Base-by-base conservation (phyloP, 2,888 invertebrate genomes). In the Dryobotodes eremita region DNA sequence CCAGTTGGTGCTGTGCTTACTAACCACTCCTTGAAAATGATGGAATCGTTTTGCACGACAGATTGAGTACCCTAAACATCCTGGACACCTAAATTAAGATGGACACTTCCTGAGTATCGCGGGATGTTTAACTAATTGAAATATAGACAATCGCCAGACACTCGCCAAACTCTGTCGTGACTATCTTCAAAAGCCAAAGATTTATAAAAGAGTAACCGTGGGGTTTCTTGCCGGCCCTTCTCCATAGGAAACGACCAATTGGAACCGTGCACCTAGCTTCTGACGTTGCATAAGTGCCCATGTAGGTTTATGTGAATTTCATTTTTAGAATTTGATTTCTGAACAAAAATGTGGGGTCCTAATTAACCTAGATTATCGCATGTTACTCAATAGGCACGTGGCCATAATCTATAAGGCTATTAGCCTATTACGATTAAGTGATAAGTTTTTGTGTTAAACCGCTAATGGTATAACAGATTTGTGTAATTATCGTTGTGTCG, bases 391-490 rank as follows among this genome's bases (percentile, higher is more conserved):
- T 15, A 53, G 55, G 26, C 86, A 53, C 84, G 83, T 83, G 77
- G 8, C 13, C 13, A 7, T 86, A 84, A 83, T 84, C 26, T 20
- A 42, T 55, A 59, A 59, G 65, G 65, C 70, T 17, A 71, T 82
- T 84, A 86, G 42, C 65, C 72, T 84, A 62, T 72, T 48, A 48
- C 13, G 57, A 66, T 83, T 23, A 70, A 20, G 0, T 65, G 46
- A 86, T 86, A 46, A 78, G 26, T 46, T 72, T 20, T 26, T 36
- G 2, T 62, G 6, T 59, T 55, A 53, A 70, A 15, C n/a, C 17
- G 36, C 57, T 83, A 83, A 83, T 86, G 55, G 23, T n/a, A n/a
- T n/a, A 20, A 69, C 20, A 65, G 20, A 75, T 86, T 69, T 74
- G 23, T 46, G 15, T 66, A 57, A 71, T 76, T 53, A 64, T 2